Conservation (phyloP, 2,797 vertebrate genomes). For the Sparidentex hasta region DNA sequence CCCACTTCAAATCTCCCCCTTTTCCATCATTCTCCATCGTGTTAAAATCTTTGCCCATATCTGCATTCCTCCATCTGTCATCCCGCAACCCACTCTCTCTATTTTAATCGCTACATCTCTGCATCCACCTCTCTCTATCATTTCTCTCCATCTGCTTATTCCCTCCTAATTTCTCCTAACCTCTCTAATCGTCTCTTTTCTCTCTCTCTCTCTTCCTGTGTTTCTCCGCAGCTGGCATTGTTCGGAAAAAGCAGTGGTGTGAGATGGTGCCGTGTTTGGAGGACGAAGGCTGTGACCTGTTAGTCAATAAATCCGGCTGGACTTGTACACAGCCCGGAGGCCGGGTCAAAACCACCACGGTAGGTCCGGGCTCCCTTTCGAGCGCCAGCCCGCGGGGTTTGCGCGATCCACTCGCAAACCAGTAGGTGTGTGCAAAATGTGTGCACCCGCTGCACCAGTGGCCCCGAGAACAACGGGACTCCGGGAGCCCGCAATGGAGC, state of each 20-base stretch:
- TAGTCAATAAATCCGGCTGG: conserved; percentile 99
- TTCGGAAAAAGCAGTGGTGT: conserved; percentile 98
- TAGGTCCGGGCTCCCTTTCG: conserved; percentile 76
- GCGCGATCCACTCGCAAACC: conserved; percentile 34
- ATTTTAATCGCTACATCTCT: conserved; percentile 61
- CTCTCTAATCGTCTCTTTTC: conserved; percentile 26
- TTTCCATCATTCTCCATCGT: conserved; percentile 68
- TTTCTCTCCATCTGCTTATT: conserved; percentile 40
- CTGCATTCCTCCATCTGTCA: conserved; percentile 56
- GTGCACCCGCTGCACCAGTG: not conserved
- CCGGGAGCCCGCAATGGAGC: conserved; percentile 3
- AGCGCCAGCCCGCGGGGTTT: conserved; percentile 8
- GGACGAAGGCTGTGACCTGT: conserved; percentile 97
- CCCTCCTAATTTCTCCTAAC: not conserved
- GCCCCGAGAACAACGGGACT: conserved; percentile 4
- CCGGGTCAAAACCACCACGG: conserved; percentile 99
- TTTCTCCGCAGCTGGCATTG: conserved; percentile 91
- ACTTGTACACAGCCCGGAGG: conserved; percentile 99
- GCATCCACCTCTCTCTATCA: conserved; percentile 20
- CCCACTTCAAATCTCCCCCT: conserved; percentile 13
- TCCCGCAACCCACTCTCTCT: conserved; percentile 32
- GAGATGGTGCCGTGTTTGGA: conserved; percentile 99
- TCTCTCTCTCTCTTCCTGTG: conserved; percentile 52
- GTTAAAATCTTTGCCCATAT: conserved; percentile 41
- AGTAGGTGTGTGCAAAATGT: conserved; percentile 17